These are phyloP conservation scores for Dipodomys ordii DNA, from an alignment of 2,113 vertebrate species.

Conservation along the genomic window DNA sequence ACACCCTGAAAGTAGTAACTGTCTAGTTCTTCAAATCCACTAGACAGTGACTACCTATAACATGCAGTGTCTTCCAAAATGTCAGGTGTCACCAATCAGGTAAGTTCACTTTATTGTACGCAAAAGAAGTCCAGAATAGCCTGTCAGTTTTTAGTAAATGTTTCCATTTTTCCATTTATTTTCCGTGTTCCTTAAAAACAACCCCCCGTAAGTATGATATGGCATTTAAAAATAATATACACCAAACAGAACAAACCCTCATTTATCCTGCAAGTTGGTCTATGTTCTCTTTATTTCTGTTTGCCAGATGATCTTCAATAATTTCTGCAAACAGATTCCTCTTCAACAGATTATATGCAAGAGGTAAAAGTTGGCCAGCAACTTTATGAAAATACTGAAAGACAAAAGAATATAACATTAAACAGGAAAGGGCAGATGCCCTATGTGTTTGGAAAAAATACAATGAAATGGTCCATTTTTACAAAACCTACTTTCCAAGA, in stretches of 20 bases:
- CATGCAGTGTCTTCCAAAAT: not conserved
- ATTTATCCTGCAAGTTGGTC: constrained; percentile 91
- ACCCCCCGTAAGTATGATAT: constrained; percentile 45
- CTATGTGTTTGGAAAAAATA: not conserved
- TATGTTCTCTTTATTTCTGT: constrained; percentile 88
- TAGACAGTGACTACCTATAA: not conserved
- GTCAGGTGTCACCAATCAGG: not conserved
- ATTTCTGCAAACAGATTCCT: constrained; percentile 94
- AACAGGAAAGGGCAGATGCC: not conserved
- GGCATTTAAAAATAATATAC: constrained; percentile 10
- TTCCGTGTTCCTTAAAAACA: constrained; percentile 62
- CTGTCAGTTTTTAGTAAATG: constrained; percentile 51
- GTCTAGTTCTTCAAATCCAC: not conserved
- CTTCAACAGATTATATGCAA: constrained; percentile 96
- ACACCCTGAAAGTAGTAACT: not conserved
- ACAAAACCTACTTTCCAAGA: not conserved
- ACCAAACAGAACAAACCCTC: not conserved
- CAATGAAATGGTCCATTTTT: not conserved
- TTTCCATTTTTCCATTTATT: constrained; percentile 74
- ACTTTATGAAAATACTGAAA: constrained; percentile 97
- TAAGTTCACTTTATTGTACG: not conserved
- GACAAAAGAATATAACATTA: constrained; percentile 25
- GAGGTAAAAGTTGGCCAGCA: constrained; percentile 94
- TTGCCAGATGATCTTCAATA: constrained; percentile 92
- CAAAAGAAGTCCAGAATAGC: constrained; percentile 1